A percentile compares a stretch with the other conserved stretches of the same genome.
phyloP scores from a whole-genome alignment of 1,140 invertebrate species.

The Oryzaephilus surinamensis region DNA sequence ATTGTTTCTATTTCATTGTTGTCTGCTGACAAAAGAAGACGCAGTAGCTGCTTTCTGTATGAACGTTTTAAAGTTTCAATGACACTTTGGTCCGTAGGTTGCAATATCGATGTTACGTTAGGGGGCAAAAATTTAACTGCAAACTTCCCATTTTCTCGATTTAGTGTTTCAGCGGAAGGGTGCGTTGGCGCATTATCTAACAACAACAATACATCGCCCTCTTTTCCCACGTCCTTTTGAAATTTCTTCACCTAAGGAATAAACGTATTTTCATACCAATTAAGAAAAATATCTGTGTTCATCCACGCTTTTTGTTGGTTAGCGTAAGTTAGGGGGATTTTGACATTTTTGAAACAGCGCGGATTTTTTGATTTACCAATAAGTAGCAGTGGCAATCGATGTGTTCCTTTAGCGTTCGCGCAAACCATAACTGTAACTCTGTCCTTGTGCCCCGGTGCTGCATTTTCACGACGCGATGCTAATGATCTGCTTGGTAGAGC shows the following conservation, averaged over 20 bases:
- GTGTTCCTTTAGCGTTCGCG: constrained; percentile 31
- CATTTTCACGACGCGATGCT: constrained; percentile 27
- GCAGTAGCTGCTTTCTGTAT: constrained; percentile 28
- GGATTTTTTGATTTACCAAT: constrained; percentile 12
- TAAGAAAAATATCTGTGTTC: no score
- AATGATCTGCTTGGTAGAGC: constrained; percentile 30
- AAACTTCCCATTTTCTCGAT: constrained; percentile 30
- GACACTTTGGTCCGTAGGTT: constrained; percentile 41
- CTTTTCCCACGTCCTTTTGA: constrained; percentile 15
- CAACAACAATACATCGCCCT: constrained; percentile 35
- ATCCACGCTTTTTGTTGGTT: no score
- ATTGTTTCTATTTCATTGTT: constrained; percentile 20
- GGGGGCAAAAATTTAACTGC: constrained; percentile 37
- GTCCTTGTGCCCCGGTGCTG: constrained; percentile 30
- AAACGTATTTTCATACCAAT: no score
- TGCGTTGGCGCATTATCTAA: constrained; percentile 39
- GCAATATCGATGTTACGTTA: constrained; percentile 38
- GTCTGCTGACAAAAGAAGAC: constrained; percentile 3
- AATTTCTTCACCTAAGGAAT: no score
- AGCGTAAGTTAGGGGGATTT: no score
- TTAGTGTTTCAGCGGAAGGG: constrained; percentile 25
- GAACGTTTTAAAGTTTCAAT: constrained; percentile 32
- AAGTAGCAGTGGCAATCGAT: constrained; percentile 30
- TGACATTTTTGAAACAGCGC: no score
- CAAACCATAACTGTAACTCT: constrained; percentile 31